A percentile compares a stretch with the other conserved stretches of the same genome.
These are phyloP conservation scores for Bubo scandiacus DNA, from an alignment of 2,113 vertebrate genomes.

Conservation along the genomic window DNA sequence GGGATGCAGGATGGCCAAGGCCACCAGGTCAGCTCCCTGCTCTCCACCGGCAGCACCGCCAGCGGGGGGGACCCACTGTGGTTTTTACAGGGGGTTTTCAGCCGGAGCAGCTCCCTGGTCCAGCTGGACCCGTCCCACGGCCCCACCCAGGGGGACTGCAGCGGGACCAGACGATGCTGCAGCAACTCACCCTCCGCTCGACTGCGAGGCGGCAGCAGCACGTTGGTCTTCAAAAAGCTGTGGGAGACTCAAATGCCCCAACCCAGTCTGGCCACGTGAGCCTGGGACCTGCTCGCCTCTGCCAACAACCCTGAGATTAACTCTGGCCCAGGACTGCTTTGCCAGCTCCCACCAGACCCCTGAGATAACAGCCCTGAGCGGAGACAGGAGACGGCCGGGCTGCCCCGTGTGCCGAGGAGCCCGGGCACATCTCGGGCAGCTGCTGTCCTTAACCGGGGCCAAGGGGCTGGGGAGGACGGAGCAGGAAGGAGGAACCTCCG, in stretches of 20 bases:
- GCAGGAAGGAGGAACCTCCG: not conserved
- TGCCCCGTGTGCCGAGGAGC: rapidly evolving
- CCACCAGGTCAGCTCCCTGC: not conserved
- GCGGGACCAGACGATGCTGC: rapidly evolving
- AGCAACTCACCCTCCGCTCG: rapidly evolving
- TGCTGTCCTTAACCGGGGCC: not conserved
- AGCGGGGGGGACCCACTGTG: not conserved
- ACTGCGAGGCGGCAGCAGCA: rapidly evolving
- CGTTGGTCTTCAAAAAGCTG: not conserved
- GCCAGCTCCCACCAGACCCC: not conserved
- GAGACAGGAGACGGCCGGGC: not conserved
- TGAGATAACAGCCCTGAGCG: not conserved
- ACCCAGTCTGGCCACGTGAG: rapidly evolving
- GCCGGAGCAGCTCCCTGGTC: rapidly evolving
- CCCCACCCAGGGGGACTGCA: rapidly evolving
- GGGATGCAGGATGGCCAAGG: not conserved
- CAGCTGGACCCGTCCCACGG: not conserved
- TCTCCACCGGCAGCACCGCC: not conserved
- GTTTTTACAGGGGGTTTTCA: not conserved
- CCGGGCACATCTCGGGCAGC: not conserved
- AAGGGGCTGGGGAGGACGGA: not conserved
- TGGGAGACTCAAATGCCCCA: not conserved
- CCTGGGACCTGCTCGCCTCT: not conserved
- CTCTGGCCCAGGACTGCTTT: not conserved
- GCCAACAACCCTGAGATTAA: not conserved